Conservation (phyloP, 2,797 vertebrate species). For the Danio jaintianensis region DNA sequence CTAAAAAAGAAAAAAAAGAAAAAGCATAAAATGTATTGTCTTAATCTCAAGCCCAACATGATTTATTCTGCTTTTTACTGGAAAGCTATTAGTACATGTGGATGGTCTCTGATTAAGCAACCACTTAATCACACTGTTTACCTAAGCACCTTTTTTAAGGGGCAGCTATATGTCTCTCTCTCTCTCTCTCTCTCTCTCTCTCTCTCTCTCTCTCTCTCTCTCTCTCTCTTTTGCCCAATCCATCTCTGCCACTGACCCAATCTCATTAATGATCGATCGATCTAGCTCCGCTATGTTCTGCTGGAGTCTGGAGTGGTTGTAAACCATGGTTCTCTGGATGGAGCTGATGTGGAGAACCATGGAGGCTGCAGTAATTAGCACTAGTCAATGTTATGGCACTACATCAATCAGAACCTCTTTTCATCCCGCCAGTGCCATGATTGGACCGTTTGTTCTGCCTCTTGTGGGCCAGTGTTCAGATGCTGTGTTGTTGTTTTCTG, state of each 20-base stretch:
- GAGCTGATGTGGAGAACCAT: constrained; percentile 22
- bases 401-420: constrained; percentile 41
- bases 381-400: constrained; percentile 47
- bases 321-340: constrained; percentile 11
- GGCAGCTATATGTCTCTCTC: background rate
- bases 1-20: no score
- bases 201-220: background rate
- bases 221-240: background rate
- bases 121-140: constrained; percentile 34
- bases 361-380: constrained; percentile 54
- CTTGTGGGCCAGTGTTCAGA: constrained; percentile 14
- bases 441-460: constrained; percentile 63
- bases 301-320: constrained; percentile 20
- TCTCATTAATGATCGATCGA: constrained; percentile 53
- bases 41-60: background rate
- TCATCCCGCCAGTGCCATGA: constrained; percentile 63
- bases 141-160: constrained; percentile 26
- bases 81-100: constrained; percentile 12
- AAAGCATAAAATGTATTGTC: no score
- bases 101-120: constrained; percentile 25
- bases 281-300: constrained; percentile 15
- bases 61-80: constrained; percentile 1
- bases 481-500: constrained; percentile 9
- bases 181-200: background rate
- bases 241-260: constrained; percentile 46